These are phyloP conservation scores for Lethenteron camtschaticum DNA, from an alignment of 2,113 vertebrate species.

Conservation along the genomic window DNA sequence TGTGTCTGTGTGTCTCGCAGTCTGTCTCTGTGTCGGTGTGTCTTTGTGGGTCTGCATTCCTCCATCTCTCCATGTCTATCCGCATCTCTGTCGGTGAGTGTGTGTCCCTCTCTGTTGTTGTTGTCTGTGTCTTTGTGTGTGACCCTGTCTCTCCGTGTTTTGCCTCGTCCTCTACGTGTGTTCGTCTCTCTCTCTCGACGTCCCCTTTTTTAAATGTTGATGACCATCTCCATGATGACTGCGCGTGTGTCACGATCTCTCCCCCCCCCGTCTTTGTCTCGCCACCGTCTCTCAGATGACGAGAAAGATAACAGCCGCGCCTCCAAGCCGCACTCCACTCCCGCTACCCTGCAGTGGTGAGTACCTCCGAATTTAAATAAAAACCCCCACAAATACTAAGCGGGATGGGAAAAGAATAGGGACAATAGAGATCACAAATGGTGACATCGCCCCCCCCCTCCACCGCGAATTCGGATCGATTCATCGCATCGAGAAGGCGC, in stretches of 20 bases:
- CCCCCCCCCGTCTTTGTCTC: slow-evolving; percentile 10
- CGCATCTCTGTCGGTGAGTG: too few species aligned
- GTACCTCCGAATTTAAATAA: too few species aligned
- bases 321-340: slow-evolving; percentile 89
- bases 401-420: too few species aligned
- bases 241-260: slow-evolving; percentile 9
- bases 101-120: not conserved
- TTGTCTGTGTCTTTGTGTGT: not conserved
- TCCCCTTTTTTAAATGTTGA: not conserved
- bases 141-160: not conserved
- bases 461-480: too few species aligned
- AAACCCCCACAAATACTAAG: too few species aligned
- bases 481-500: too few species aligned
- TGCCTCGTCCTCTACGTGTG: not conserved
- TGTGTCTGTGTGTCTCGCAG: too few species aligned
- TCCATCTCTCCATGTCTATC: too few species aligned
- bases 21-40: too few species aligned
- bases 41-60: too few species aligned
- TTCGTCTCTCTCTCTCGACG: not conserved
- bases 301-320: slow-evolving; percentile 97
- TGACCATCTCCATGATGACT: slow-evolving; percentile 5
- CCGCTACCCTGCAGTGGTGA: slow-evolving; percentile 86
- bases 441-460: too few species aligned
- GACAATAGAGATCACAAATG: too few species aligned
- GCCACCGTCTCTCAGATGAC: slow-evolving; percentile 40